Evolutionary conservation across 2,888 invertebrate genomes (phyloP).

Genomic region (Rhorus exstirpatorius): DNA sequence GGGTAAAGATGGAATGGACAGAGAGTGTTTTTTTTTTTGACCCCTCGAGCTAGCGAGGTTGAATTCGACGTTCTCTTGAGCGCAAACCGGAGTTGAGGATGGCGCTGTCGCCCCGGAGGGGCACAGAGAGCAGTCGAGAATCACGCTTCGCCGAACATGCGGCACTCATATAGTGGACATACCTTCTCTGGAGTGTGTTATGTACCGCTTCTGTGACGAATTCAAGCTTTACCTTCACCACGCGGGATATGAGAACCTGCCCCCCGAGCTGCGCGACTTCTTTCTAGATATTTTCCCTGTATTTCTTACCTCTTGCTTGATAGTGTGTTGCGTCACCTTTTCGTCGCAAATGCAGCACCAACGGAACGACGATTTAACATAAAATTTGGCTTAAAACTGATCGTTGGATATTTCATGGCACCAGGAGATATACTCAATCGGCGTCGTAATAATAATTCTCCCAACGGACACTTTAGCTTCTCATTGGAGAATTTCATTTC

Average conservation of each 20-base stretch:
- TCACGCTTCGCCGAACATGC: slow-evolving; percentile 57
- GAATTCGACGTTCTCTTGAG: slow-evolving; percentile 47
- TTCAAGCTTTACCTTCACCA: slow-evolving; percentile 38
- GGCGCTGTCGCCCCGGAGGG: slow-evolving; percentile 34
- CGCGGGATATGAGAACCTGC: not conserved
- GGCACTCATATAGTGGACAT: slow-evolving; percentile 21
- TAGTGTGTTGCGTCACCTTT: not conserved
- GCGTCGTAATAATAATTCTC: not conserved
- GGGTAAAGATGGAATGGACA: slow-evolving; percentile 33
- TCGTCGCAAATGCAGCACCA: not conserved
- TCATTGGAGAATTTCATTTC: not conserved
- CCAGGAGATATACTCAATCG: not conserved
- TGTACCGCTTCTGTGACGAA: slow-evolving; percentile 37
- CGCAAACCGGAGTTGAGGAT: slow-evolving; percentile 39
- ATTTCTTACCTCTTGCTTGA: slow-evolving; percentile 12
- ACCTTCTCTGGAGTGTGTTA: slow-evolving; percentile 44
- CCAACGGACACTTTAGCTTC: not conserved
- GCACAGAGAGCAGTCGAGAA: slow-evolving; percentile 46
- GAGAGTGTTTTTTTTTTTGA: slow-evolving; percentile 25
- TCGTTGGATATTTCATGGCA: not conserved
- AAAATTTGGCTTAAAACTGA: not conserved
- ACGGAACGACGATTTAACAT: not conserved
- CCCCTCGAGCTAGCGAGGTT: slow-evolving; percentile 38
- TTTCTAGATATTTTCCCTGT: slow-evolving; percentile 42
- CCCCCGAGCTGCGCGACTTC: slow-evolving; percentile 39